These are phyloP conservation scores for Hololepta plana DNA, from an alignment of 2,888 invertebrate species.

Conservation along the genomic window DNA sequence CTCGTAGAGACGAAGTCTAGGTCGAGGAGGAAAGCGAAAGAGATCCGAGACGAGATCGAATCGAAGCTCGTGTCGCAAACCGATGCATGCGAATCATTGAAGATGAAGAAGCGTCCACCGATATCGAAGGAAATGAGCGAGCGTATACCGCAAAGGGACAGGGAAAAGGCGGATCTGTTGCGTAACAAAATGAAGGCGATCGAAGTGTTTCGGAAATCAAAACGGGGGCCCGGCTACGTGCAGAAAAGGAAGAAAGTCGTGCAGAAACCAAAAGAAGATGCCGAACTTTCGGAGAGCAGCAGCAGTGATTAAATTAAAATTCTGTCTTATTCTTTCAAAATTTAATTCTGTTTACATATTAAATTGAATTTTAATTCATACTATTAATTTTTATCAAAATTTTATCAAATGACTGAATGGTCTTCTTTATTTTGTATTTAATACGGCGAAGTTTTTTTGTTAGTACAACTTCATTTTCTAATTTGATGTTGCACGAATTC, in stretches of 20 bases:
- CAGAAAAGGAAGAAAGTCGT: slow-evolving; percentile 27
- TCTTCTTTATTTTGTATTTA: no score
- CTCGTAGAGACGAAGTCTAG: slow-evolving; percentile 14
- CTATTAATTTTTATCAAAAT: no score
- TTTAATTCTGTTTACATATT: no score
- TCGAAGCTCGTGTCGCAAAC: slow-evolving; percentile 12
- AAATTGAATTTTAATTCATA: no score
- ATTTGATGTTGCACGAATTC: no score
- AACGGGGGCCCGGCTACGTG: slow-evolving; percentile 36
- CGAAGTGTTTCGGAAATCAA: slow-evolving; percentile 49
- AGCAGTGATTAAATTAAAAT: slow-evolving; percentile 33
- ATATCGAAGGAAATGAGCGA: slow-evolving; percentile 26
- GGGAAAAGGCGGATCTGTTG: slow-evolving; percentile 40
- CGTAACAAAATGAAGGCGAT: slow-evolving; percentile 59
- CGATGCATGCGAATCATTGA: not conserved
- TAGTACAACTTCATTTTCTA: no score
- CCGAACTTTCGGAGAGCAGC: slow-evolving; percentile 48
- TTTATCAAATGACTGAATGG: no score
- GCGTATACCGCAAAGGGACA: slow-evolving; percentile 57
- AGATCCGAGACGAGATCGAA: slow-evolving; percentile 16
- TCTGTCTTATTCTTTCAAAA: no score
- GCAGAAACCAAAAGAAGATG: slow-evolving; percentile 36
- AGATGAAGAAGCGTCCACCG: slow-evolving; percentile 6
- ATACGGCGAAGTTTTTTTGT: no score
- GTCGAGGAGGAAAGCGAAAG: slow-evolving; percentile 16